Conservation (phyloP, 2,797 vertebrate species). For the Sphenopsis melanotis region DNA sequence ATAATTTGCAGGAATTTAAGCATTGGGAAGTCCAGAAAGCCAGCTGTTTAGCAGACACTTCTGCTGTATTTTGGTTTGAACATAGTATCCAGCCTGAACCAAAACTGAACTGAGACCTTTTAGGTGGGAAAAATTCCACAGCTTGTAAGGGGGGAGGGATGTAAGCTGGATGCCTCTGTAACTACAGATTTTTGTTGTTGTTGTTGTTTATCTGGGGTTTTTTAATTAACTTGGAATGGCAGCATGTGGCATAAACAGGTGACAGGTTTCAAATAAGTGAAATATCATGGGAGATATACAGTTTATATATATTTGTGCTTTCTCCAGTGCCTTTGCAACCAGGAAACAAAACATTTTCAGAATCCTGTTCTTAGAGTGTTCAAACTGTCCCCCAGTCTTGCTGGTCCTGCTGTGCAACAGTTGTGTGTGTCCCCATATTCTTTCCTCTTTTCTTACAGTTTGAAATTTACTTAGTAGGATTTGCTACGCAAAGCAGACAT, state of each 20-base stretch:
- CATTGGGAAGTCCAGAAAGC: background rate
- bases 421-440: background rate
- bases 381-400: background rate
- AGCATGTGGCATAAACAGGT: background rate
- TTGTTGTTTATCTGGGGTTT: background rate
- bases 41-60: background rate
- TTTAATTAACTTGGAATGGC: background rate
- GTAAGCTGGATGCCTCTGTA: background rate
- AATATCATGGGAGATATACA: background rate
- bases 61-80: background rate
- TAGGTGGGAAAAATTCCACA: background rate
- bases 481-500: background rate
- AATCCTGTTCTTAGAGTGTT: background rate
- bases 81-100: background rate
- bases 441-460: background rate
- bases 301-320: background rate
- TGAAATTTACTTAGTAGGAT: background rate
- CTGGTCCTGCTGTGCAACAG: background rate
- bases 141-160: background rate
- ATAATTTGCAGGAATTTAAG: background rate
- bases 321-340: background rate
- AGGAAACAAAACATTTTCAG: background rate
- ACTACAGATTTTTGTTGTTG: background rate
- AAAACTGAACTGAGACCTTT: background rate
- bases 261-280: background rate